phyloP scores from a whole-genome alignment of 1,140 invertebrate genomes.

The Oscheius sp. region DNA sequence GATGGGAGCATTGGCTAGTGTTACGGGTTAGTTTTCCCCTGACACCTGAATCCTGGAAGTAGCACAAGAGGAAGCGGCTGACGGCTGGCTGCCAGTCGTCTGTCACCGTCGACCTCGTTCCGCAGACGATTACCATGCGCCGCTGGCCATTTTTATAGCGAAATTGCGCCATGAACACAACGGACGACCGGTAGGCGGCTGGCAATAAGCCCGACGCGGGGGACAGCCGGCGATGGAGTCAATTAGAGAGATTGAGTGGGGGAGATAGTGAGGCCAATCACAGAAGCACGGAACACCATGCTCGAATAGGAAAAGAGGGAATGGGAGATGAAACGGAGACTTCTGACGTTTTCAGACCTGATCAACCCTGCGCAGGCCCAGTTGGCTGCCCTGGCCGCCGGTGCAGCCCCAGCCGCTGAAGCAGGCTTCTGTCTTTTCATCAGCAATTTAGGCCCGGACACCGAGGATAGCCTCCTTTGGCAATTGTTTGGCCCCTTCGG shows the following conservation, averaged over 20 bases:
- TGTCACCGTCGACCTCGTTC: no score
- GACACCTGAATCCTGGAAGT: neutral
- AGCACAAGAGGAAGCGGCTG: no score
- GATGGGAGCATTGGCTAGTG: constrained; percentile 12
- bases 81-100: no score
- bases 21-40: neutral
- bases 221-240: neutral
- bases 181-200: constrained; percentile 13
- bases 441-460: constrained; percentile 95
- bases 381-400: constrained; percentile 20
- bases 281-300: neutral
- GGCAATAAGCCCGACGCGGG: constrained; percentile 18
- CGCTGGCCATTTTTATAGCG: no score
- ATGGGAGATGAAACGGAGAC: neutral
- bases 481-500: constrained; percentile 98
- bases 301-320: neutral
- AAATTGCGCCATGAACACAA: no score
- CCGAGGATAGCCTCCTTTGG: constrained; percentile 96
- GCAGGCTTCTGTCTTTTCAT: constrained; percentile 91
- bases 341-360: neutral
- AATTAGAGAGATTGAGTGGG: constrained; percentile 1
- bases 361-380: neutral
- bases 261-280: neutral
- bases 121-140: no score
- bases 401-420: constrained; percentile 8